Conservation (phyloP, 2,797 vertebrate species). For the Xiphophorus birchmanni region DNA sequence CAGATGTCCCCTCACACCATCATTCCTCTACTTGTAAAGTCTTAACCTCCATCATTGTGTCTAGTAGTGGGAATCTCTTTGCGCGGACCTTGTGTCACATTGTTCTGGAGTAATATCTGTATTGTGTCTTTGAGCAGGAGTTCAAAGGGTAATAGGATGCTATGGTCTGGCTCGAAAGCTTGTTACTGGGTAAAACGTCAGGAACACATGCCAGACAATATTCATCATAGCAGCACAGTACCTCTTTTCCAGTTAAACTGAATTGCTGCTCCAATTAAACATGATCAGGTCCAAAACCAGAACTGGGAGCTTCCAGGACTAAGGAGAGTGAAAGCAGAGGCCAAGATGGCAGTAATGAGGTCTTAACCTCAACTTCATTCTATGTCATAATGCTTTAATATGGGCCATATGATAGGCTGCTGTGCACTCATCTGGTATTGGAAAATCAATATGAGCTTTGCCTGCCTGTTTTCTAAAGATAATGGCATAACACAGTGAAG, state of each 20-base stretch:
- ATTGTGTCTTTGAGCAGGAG: conserved; percentile 33
- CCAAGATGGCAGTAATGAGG: conserved; percentile 77
- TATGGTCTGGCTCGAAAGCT: conserved; percentile 64
- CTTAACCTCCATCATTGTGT: conserved; percentile 37
- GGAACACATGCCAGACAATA: conserved; percentile 56
- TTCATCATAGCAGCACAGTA: conserved; percentile 53
- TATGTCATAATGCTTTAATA: conserved; percentile 81
- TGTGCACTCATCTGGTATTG: conserved; percentile 65
- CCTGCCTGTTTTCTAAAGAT: conserved; percentile 48
- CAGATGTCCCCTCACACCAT: conserved; percentile 41
- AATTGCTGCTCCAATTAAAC: conserved; percentile 72
- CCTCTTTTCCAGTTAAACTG: conserved; percentile 68
- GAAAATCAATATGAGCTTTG: conserved; percentile 69
- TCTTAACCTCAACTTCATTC: conserved; percentile 74
- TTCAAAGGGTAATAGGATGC: conserved; percentile 68
- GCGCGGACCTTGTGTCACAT: conserved; percentile 33
- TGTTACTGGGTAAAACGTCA: conserved; percentile 72
- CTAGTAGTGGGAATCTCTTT: conserved; percentile 8
- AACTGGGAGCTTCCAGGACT: conserved; percentile 65
- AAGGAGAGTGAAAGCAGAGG: conserved; percentile 72
- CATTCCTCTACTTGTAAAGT: conserved; percentile 39
- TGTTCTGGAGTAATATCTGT: conserved; percentile 37
- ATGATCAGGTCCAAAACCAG: conserved; percentile 67
- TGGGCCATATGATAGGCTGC: conserved; percentile 73
- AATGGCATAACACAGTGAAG: conserved; percentile 36